Evolutionary conservation across 2,113 vertebrate species (phyloP).

Genomic region (Mungos mungo): DNA sequence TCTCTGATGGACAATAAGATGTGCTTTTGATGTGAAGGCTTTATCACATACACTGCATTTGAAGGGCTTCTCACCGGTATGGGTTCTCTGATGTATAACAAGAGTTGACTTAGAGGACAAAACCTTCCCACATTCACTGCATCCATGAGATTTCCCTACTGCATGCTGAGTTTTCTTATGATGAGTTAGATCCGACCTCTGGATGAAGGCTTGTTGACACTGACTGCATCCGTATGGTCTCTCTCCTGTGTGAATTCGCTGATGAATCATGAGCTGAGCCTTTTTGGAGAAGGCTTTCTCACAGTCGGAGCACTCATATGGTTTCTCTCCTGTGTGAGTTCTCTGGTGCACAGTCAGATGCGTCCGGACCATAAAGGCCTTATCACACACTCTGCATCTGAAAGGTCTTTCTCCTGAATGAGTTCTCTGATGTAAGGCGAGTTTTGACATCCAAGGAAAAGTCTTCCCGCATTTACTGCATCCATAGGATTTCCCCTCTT

Average conservation of each 20-base stretch:
- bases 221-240: not conserved
- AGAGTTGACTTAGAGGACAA: not conserved
- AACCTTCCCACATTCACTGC: conserved; percentile 19
- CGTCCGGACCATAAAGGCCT: not conserved
- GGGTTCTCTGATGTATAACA: not conserved
- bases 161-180: conserved; percentile 32
- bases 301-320: not conserved
- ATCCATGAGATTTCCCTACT: not conserved
- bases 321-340: conserved; percentile 29
- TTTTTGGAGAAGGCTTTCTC: conserved; percentile 14
- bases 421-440: not conserved
- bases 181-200: conserved; percentile 23
- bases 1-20: not conserved
- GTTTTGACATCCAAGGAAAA: conserved; percentile 30
- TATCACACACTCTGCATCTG: not conserved
- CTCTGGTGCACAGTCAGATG: not conserved
- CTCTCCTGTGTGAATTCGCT: not conserved
- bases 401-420: not conserved
- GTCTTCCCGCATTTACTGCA: conserved; percentile 1
- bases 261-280: not conserved
- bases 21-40: not conserved
- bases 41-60: not conserved
- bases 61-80: not conserved
- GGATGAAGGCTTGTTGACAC: not conserved
- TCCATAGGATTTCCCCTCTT: not conserved